These are phyloP conservation scores for Nothura maculosa DNA, from an alignment of 2,797 vertebrate species.

Conservation along the genomic window DNA sequence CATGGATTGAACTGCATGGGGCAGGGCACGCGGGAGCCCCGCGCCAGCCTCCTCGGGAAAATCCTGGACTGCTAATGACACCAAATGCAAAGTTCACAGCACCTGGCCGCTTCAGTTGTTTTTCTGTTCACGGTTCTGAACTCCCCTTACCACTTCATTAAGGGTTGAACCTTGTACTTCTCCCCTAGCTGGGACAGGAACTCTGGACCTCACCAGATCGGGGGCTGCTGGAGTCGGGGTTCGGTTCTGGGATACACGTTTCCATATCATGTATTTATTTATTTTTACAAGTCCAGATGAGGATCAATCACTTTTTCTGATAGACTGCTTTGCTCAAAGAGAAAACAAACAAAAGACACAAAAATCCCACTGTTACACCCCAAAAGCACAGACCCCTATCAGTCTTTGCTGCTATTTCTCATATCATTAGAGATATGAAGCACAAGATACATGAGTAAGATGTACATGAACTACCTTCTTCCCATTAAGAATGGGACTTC, in stretches of 20 bases:
- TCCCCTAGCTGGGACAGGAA: rapidly evolving
- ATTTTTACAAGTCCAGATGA: neutral
- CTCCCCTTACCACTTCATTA: rapidly evolving
- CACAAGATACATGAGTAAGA: neutral
- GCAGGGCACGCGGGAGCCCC: neutral
- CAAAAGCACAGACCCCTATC: neutral
- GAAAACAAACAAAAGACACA: neutral
- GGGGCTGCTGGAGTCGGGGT: neutral
- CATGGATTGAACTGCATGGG: slow-evolving; percentile 7
- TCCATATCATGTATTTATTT: rapidly evolving
- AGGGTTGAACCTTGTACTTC: neutral
- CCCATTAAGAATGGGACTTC: neutral
- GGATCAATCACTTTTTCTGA: neutral
- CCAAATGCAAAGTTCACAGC: rapidly evolving
- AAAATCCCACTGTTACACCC: neutral
- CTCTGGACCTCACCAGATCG: rapidly evolving
- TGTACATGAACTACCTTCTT: neutral
- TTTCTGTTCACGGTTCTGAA: neutral
- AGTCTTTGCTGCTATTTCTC: neutral
- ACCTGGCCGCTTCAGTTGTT: neutral
- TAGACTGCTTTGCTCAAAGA: neutral
- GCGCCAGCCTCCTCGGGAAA: rapidly evolving
- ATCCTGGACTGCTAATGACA: neutral
- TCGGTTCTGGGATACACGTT: neutral
- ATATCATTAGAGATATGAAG: neutral